A percentile compares a stretch with the other conserved stretches of the same genome.
phyloP scores from a whole-genome alignment of 2,888 invertebrate genomes.

The Xestia rhomboidea region DNA sequence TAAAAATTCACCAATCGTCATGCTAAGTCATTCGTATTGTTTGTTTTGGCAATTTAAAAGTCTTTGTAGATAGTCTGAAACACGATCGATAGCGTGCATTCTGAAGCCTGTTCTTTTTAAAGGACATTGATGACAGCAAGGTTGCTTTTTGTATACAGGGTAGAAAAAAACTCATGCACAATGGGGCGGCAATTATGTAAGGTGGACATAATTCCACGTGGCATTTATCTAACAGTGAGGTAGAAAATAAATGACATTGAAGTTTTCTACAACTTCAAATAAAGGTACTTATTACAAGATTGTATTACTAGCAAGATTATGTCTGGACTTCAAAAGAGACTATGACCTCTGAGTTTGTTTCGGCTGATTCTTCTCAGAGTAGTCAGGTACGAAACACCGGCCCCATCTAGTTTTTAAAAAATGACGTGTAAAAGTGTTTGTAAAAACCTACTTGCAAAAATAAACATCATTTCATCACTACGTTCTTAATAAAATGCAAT shows the following conservation, averaged over 20 bases:
- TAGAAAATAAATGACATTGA: not conserved
- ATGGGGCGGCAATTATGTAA: not conserved
- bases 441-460: too few relatives aligned
- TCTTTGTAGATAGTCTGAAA: conserved; percentile 1
- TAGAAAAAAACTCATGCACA: not conserved
- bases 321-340: too few relatives aligned
- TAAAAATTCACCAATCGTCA: conserved; percentile 45
- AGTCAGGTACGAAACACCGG: too few relatives aligned
- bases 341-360: too few relatives aligned
- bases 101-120: conserved; percentile 2
- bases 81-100: conserved; percentile 12
- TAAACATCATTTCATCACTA: too few relatives aligned
- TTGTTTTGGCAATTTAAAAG: conserved; percentile 37
- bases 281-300: not conserved
- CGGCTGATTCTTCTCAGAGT: too few relatives aligned
- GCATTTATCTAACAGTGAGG: too few relatives aligned
- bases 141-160: conserved; percentile 4
- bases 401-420: too few relatives aligned
- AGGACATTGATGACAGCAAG: conserved; percentile 1
- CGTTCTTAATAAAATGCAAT: not conserved
- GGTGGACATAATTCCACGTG: not conserved
- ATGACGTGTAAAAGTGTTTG: too few relatives aligned
- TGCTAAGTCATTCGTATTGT: conserved; percentile 35
- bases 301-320: too few relatives aligned
- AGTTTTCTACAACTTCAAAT: not conserved